Base-by-base conservation (phyloP, 2,113 vertebrate species). In the Crypturellus undulatus region DNA sequence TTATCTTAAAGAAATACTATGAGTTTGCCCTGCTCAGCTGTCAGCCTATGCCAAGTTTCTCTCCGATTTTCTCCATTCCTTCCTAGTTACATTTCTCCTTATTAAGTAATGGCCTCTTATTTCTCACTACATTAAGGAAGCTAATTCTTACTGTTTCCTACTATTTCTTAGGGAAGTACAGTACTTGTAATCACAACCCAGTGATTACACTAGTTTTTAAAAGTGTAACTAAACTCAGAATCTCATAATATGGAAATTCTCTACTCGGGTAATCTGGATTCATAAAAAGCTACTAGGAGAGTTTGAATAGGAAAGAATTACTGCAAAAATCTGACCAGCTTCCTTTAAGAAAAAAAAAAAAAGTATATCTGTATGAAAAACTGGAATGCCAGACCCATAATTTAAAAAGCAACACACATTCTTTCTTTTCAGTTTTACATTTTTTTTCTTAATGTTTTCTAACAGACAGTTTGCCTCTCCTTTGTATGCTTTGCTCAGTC, bases 401-500 rank as follows among this genome's bases (percentile, higher is more conserved):
- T 76, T 95, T 67, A 95, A 92, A 24, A 67, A 80, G 9, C 28
- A 34, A 60, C 52, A 7, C n/a, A 2, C 10, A 92, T 89, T 91
- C 25, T 32, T 81, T 68, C 25, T 36, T 82, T 71, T 82, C 36
- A 30, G 17, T 76, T 82, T 34, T 95, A 34, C 38, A 80, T 24
- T 15, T 28, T 28, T 79, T 67, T 69, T 10, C 3, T 24, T 38
- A 76, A 67, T 84, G 34, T 62, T 86, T 94, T 82, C 62, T 90
- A 72, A 83, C 40, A 77, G 89, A 72, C 68, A 94, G 63, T 20
- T 84, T 91, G 67, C 78, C 73, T 94, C 94, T 87, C 71, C 42
- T 95, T 95, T 89, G 64, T 87, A 26, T 84, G 73, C 96, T 96
- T 96, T 93, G 30, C 49, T 64, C 87, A 79, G 71, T 71, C 84